A percentile compares a stretch with the other conserved stretches of the same genome.
Conservation (phyloP, 2,888 invertebrate genomes). For the Temnothorax rugatulus region DNA sequence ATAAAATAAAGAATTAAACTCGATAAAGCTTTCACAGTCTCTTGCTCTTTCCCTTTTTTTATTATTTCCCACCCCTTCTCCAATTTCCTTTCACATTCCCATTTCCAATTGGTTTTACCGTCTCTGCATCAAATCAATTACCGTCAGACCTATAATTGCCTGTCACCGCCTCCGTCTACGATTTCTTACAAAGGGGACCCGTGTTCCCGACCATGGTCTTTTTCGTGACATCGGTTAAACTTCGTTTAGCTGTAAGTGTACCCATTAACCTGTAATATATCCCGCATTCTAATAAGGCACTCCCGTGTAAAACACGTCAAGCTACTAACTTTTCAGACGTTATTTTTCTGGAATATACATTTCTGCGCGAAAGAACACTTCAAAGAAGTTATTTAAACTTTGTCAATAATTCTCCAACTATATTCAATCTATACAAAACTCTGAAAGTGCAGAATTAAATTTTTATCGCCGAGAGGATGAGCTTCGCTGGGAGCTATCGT, state of each 20-base stretch:
- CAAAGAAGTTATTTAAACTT: neutral
- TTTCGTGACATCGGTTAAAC: slow-evolving; percentile 47
- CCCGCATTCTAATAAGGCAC: slow-evolving; percentile 36
- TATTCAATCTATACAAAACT: neutral
- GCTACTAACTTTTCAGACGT: slow-evolving; percentile 6
- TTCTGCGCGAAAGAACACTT: neutral
- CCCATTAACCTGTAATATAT: slow-evolving; percentile 32
- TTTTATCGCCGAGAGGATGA: neutral
- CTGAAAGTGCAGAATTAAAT: neutral
- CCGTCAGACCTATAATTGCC: slow-evolving; percentile 53
- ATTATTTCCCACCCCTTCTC: slow-evolving; percentile 51
- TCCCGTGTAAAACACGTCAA: slow-evolving; percentile 10
- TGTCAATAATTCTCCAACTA: neutral
- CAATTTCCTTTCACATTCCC: slow-evolving; percentile 36
- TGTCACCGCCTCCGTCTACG: slow-evolving; percentile 53
- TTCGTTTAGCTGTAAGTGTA: slow-evolving; percentile 25
- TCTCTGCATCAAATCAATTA: slow-evolving; percentile 57
- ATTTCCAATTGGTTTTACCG: slow-evolving; percentile 49
- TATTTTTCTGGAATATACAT: neutral
- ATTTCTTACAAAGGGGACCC: slow-evolving; percentile 51
- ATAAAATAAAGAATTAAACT: slow-evolving; percentile 1
- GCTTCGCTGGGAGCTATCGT: neutral
- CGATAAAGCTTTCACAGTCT: slow-evolving; percentile 30
- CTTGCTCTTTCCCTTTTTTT: slow-evolving; percentile 63
- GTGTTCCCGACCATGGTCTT: slow-evolving; percentile 34